Base-by-base conservation (phyloP, 2,797 vertebrate species). In the Clangula hyemalis region DNA sequence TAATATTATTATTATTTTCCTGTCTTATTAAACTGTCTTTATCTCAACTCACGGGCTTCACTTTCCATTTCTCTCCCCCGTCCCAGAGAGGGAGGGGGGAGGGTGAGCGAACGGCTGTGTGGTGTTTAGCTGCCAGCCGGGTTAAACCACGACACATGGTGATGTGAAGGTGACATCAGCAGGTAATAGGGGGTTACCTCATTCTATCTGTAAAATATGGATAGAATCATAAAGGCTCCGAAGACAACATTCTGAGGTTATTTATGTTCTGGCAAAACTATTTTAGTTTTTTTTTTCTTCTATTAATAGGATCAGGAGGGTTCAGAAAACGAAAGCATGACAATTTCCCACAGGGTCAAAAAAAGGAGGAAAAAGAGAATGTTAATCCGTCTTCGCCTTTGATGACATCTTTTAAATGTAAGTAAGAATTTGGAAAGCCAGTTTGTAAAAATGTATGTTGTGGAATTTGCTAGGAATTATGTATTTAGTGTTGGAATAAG, bases 371-470 rank as follows among this genome's bases (percentile, higher is more conserved):
- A 89, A 94, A 96, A 49, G 65, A 97, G 54, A 97, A 95, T 53
- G 93, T 96, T 83, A 97, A 96, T 91, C 79, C 94, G 3, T 98
- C 98, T 60, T 99, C 98, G 25, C 96, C 98, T 39, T 95, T 99
- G 93, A 96, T 98, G 77, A 57, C 97, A 3, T 98, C 98, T 81
- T 99, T 99, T 97, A 99, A 98, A 98, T 97, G 99, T 99, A 97
- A 97, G 98, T 97, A 93, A 57, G 17, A 65, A 56, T 76, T 58
- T 87, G 56, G 53, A 78, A 87, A 65, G 51, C 2, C 41, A 69
- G 30, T 62, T 89, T 27, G 53, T 65, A 38, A 57, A 74, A 74
- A 18, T 3, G 5, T 1, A 1, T 28, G 13, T 7, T 73, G 13
- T 60, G 65, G 74, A 74, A 94, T 74, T 41, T 72, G 8, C 43